Evolutionary conservation across 2,113 vertebrate genomes (phyloP), one percentile per base, ranked within the genome.

Genomic region (Suncus etruscus): DNA sequence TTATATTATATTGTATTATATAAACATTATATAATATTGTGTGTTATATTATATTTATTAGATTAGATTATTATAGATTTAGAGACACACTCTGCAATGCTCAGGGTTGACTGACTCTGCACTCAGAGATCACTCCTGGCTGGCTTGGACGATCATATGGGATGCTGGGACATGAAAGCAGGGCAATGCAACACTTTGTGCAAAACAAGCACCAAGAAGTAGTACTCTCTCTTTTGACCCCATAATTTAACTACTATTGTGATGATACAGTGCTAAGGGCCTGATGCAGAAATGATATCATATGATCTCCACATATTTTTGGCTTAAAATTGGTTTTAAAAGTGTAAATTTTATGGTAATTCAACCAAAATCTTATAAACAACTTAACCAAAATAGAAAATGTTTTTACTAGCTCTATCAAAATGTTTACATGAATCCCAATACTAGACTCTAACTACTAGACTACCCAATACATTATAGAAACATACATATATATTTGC

Each of bases 371-470:
- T 61, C 22, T 61, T 61, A 61, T 61, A 61, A 39, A 16, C 16
- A 61, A 61, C 58, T 61, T 85, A 91, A 72, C 22, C 31, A 87
- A 69, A 48, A 50, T 86, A 47, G 39, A 91, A 68, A 70, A 78
- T 85, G 12, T 78, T 87, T 87, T 92, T 32, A 66, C 2, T 82
- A 45, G 27, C 16, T 87, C 27, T 84, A 11, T 22, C n/a, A 47
- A 85, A 81, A 79, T 29, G 74, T 27, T 16, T 92, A 89, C 91
- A 84, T 75, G 12, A 58, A 82, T 74, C 2, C 1, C 79, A 10
- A 3, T 39, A 29, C 12, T 65, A 79, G 12, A 25, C 54, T 86
- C 47, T 45, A 0, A 22, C 79, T 32, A 51, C 45, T 58, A 90
- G 6, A 63, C 61, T 74, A 58, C 14, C 2, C 29, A 73, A 68